These are phyloP conservation scores for Pachyuromys duprasi DNA, from an alignment of 2,797 vertebrate species.

Conservation along the genomic window DNA sequence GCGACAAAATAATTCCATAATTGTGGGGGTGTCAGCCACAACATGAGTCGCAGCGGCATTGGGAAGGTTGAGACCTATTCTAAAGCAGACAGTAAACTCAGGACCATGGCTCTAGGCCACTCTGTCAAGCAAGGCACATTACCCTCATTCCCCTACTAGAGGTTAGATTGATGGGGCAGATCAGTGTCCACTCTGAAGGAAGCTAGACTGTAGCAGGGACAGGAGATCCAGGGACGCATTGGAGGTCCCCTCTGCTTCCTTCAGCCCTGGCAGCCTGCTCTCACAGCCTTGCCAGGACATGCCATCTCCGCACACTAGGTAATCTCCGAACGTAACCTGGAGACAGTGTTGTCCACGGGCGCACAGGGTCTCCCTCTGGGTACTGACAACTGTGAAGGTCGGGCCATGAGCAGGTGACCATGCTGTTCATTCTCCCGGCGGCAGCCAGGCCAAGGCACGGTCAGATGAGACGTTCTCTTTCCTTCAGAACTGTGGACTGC, in stretches of 20 bases:
- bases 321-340: background rate
- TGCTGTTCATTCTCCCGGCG: background rate
- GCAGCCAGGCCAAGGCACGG: background rate
- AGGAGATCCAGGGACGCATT: background rate
- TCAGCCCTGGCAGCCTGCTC: background rate
- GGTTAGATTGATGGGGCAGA: accelerated
- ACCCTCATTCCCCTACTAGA: background rate
- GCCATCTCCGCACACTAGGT: background rate
- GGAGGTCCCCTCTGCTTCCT: background rate
- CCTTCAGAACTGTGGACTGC: background rate
- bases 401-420: too few species aligned
- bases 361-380: too few species aligned
- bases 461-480: background rate
- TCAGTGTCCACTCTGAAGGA: background rate
- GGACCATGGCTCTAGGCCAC: background rate
- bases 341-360: accelerated
- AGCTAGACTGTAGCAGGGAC: background rate
- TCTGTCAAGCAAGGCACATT: background rate
- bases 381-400: background rate
- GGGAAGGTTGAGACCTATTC: background rate
- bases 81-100: background rate
- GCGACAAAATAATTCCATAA: background rate
- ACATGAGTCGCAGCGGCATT: background rate
- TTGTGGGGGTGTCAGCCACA: background rate
- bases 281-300: background rate